Conservation (phyloP, 2,888 invertebrate genomes). For the Mongoloraphidia duomilia region DNA sequence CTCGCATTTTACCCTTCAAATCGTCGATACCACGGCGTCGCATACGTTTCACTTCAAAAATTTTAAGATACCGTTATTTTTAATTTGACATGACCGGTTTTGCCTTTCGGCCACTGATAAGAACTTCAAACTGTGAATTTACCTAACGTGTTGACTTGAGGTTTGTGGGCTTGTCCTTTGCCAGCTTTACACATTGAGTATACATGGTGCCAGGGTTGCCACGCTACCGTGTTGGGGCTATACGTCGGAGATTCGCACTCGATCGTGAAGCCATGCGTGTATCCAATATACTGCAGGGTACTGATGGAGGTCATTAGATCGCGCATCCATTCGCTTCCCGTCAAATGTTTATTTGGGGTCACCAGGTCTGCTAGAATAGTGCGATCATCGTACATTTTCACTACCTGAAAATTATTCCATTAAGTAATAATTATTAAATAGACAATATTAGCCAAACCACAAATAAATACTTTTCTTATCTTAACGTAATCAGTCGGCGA, state of each 20-base stretch:
- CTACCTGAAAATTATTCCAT: no score
- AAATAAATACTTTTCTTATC: no score
- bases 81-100: no score
- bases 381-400: slow-evolving; percentile 18
- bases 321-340: slow-evolving; percentile 28
- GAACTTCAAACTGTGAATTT: background rate
- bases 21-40: no score
- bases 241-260: slow-evolving; percentile 23
- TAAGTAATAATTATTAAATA: no score
- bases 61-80: no score
- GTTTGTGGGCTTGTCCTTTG: slow-evolving; percentile 25
- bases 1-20: no score
- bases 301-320: slow-evolving; percentile 27
- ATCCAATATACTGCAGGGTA: slow-evolving; percentile 28
- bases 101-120: no score
- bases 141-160: slow-evolving; percentile 27
- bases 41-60: no score
- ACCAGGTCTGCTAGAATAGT: slow-evolving; percentile 24
- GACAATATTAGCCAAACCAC: no score
- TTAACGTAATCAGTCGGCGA: no score
- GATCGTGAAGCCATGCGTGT: slow-evolving; percentile 22
- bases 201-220: slow-evolving; percentile 34
- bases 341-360: slow-evolving; percentile 25
- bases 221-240: slow-evolving; percentile 23
- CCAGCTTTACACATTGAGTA: slow-evolving; percentile 30